These are phyloP conservation scores for Myanophis thanlyinensis DNA, from an alignment of 2,113 vertebrate genomes.

Conservation along the genomic window DNA sequence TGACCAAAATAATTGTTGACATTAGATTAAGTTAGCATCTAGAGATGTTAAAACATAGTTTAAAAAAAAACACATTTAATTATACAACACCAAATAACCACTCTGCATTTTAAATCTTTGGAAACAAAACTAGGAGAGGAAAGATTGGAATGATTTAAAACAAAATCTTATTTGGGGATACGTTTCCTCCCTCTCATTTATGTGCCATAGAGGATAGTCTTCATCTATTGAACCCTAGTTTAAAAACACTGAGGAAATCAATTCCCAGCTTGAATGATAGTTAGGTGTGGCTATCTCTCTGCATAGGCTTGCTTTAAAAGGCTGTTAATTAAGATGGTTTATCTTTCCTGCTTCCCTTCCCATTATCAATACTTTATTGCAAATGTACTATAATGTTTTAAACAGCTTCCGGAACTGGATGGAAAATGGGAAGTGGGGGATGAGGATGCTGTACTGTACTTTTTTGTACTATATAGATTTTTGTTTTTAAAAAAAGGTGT, in stretches of 20 bases:
- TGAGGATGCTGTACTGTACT: not conserved
- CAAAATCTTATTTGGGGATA: not conserved
- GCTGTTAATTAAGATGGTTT: not conserved
- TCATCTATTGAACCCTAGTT: not conserved
- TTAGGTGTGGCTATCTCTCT: not conserved
- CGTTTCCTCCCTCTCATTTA: not conserved
- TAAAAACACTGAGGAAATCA: not conserved
- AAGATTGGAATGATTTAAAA: not conserved
- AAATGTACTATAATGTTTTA: not conserved
- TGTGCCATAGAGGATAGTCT: not conserved
- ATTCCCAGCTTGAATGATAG: not conserved
- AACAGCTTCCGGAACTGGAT: not conserved
- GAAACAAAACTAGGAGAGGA: not conserved
- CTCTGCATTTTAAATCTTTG: not conserved
- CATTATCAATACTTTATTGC: not conserved
- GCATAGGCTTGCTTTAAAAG: not conserved
- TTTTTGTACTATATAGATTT: not conserved
- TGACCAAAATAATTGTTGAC: not conserved
- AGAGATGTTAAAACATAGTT: accelerated
- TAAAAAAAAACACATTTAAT: not conserved
- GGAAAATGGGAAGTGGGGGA: not conserved
- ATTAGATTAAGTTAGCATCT: not conserved
- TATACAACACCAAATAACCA: not conserved
- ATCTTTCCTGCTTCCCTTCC: not conserved
- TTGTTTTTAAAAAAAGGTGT: not conserved